Evolutionary conservation across 2,888 invertebrate species (phyloP).

Genomic region (Chironomus tentans): DNA sequence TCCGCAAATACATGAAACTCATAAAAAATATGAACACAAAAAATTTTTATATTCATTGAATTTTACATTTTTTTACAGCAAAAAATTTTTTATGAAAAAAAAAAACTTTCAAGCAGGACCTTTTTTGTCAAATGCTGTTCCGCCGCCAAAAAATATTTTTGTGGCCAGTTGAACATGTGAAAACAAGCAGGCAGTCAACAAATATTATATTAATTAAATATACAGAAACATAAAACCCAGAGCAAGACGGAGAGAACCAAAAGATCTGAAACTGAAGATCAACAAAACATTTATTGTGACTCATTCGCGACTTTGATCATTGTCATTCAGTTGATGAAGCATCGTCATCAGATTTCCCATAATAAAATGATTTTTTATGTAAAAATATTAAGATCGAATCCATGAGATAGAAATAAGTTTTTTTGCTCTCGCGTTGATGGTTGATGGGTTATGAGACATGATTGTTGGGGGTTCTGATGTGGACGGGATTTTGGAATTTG

Average conservation of each 20-base stretch:
- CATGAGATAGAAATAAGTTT: background rate
- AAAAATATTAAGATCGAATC: conserved; percentile 15
- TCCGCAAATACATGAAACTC: conserved; percentile 21
- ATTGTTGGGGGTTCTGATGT: no score
- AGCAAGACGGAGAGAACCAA: no score
- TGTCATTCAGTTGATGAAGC: conserved; percentile 17
- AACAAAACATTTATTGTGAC: background rate
- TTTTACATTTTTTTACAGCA: conserved; percentile 1
- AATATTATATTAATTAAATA: background rate
- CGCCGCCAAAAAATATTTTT: background rate
- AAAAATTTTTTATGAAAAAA: background rate
- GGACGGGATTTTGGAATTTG: no score
- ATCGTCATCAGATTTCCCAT: conserved; percentile 20
- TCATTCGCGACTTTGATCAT: conserved; percentile 6
- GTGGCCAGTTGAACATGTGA: background rate
- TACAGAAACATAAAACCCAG: background rate
- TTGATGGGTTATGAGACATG: no score
- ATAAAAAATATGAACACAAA: conserved; percentile 7
- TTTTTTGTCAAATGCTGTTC: no score
- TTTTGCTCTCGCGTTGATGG: no score
- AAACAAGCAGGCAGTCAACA: background rate
- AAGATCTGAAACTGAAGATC: no score
- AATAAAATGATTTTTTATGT: conserved; percentile 14
- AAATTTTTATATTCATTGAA: background rate
- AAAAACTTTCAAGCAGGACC: background rate